Base-by-base conservation (phyloP, 64 coral and sea anemone genomes). In the Astreopora myriophthalma region DNA sequence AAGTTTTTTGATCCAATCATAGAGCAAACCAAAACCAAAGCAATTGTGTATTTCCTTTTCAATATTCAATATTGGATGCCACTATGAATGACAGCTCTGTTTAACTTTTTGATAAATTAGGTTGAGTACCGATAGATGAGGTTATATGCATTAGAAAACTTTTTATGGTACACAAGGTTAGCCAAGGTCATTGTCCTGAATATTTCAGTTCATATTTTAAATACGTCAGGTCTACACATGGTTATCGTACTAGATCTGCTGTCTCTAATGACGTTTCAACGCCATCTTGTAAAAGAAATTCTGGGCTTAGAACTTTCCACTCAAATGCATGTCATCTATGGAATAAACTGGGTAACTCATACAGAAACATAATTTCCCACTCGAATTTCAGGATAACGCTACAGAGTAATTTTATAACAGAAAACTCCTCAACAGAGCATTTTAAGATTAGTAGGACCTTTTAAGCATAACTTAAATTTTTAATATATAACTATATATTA, bases 261-360 rank as follows among this genome's bases (percentile, higher is more conserved):
- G 71, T 86, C 42, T 34, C 16, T 32, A 84, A 63, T 61, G 51
- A 84, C 64, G 37, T 24, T 84, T 38, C 38, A 37, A 86, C 65
- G 71, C 85, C 85, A 87, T 87, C 64, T 32, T 70, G 85, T 87
- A 87, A 87, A 48, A 87, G 63, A 87, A 87, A 57, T 27, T 87
- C 68, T 32, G 68, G 68, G 85, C 67, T 87, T 49, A 73, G 3
- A 28, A 32, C 67, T 87, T 87, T 73, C 71, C 85, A 73, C 28
- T 87, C 68, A 73, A 87, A 34, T 73, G 71, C 33, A 38, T 73
- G 71, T 73, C 8, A 2, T 73, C 71, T 73, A 39, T 74, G 71
- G 71, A 74, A 74, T 74, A 74, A 74, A 38, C 6, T 74, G n/a
- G 34, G 33, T 74, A 38, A 38, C 33, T 38, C 71, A 70, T 39